Base-by-base conservation (phyloP, 2,797 vertebrate genomes). In the Phoeniculus purpureus region DNA sequence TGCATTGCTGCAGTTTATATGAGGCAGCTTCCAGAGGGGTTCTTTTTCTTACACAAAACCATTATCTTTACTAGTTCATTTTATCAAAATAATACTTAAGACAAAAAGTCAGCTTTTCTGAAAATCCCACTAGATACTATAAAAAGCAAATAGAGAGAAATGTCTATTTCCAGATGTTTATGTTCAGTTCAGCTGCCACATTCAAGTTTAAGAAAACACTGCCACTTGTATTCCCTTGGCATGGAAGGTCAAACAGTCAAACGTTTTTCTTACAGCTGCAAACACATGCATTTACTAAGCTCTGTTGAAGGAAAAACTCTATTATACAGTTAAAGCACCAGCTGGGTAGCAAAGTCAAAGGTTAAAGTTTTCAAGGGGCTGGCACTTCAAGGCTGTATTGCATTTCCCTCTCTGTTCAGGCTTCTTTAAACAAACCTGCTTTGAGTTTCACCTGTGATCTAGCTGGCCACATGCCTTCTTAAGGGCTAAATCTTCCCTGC, bases 401-500 rank as follows among this genome's bases (percentile, higher is more conserved):
- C 76, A 40, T 75, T 86, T 32, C 61, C 40, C 45, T 94, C 58
- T 87, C 55, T 76, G 72, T 93, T 93, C 55, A 75, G 81, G 70
- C 55, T 73, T 85, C 52, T 96, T 87, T 81, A 87, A 93, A 92
- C 66, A 82, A 80, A 89, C 78, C 22, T 59, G 59, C 48, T 91
- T 67, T 89, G 85, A 70, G 50, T 96, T 92, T 89, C 66, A 89
- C 90, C 73, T 90, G 89, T 85, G 56, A 87, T 77, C 84, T 65
- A 56, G 81, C 74, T 91, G 89, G 58, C 64, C 85, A n/a, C 6
- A 12, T 90, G 60, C 59, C 68, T 64, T 77, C 25, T 50, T 72
- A 9, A 71, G 27, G 47, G 64, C 52, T 65, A 78, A 64, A 54
- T 89, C 67, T 76, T 75, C 73, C 48, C 84, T 89, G 56, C 43